Base-by-base conservation (phyloP, 2,113 vertebrate genomes). In the Isichthys henryi region DNA sequence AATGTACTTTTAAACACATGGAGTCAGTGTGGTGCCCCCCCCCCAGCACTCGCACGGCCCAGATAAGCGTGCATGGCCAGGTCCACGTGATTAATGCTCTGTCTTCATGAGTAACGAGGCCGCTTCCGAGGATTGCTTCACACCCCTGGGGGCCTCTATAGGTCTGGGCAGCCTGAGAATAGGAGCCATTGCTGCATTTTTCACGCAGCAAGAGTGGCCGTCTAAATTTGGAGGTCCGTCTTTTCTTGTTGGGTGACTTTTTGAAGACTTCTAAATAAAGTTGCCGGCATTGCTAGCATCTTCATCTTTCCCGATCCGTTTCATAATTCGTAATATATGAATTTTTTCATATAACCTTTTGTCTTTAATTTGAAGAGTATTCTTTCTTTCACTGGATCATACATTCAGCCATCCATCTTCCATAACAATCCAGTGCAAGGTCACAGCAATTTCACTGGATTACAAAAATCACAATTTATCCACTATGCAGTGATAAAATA, bases 51-150 rank as follows among this genome's bases (percentile, higher is more conserved):
- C 91, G 90, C 94, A 91, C 92, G 92, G 94, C 95, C 95, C 96
- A 96, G 95, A 97, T 97, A 96, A 96, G 95, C 93, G 93, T 93
- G 94, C 94, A 94, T 97, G 95, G 96, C 94, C 95, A 92, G 95
- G 94, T 94, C 95, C 93, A 0, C 66, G 90, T 97, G 98, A 97
- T 97, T 98, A 98, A 98, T 97, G 96, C 92, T 91, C 95, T 97
- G 94, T 97, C 96, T 94, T 91, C 94, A 95, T 97, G 96, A 98
- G 95, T 97, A 97, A 97, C 45, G 93, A 97, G 95, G 92, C 93
- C 91, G 90, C 53, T 92, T 91, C 93, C 92, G 93, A 93, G 93
- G 95, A 96, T 96, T 97, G 96, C 97, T 96, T 95, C 92, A 89
- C 93, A 94, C 94, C 94, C 94, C 92, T 94, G 94, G 95, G 96